These are phyloP conservation scores for Diplogasteroides magnus DNA, from an alignment of 1,140 invertebrate species.

Conservation along the genomic window DNA sequence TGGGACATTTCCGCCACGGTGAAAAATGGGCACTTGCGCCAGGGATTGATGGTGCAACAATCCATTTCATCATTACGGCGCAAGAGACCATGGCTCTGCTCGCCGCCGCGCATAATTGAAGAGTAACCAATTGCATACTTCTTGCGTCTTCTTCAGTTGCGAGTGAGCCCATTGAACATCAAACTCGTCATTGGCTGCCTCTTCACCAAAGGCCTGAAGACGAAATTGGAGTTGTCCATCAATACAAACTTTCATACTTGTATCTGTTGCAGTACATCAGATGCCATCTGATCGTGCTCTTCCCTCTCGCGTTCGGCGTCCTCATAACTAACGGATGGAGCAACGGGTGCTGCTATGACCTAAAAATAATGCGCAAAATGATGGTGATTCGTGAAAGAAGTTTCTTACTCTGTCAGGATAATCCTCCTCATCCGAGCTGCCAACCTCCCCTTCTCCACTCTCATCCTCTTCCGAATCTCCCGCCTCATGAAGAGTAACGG, in stretches of 20 bases:
- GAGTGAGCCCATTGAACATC: constrained; percentile 52
- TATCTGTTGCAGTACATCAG: constrained; percentile 51
- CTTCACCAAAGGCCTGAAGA: constrained; percentile 43
- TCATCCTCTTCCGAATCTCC: constrained; percentile 39
- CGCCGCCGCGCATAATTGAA: no score
- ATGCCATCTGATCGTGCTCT: constrained; percentile 33
- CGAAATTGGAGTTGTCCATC: neutral
- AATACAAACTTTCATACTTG: constrained; percentile 5
- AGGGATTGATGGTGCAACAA: no score
- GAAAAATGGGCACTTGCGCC: no score
- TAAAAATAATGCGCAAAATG: constrained; percentile 17
- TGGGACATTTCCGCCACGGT: no score
- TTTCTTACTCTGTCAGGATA: constrained; percentile 45
- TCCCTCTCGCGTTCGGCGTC: constrained; percentile 41
- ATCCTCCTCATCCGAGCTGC: constrained; percentile 53
- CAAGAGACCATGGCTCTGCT: no score
- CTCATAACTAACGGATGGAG: constrained; percentile 32
- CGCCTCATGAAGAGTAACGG: constrained; percentile 31
- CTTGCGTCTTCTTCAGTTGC: neutral
- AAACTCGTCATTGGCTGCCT: constrained; percentile 54
- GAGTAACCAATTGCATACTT: no score
- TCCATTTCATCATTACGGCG: no score
- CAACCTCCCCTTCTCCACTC: constrained; percentile 34
- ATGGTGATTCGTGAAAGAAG: constrained; percentile 7
- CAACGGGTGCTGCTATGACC: constrained; percentile 48